Conservation (phyloP, 2,888 invertebrate species). For the Monoplex corrugatus region DNA sequence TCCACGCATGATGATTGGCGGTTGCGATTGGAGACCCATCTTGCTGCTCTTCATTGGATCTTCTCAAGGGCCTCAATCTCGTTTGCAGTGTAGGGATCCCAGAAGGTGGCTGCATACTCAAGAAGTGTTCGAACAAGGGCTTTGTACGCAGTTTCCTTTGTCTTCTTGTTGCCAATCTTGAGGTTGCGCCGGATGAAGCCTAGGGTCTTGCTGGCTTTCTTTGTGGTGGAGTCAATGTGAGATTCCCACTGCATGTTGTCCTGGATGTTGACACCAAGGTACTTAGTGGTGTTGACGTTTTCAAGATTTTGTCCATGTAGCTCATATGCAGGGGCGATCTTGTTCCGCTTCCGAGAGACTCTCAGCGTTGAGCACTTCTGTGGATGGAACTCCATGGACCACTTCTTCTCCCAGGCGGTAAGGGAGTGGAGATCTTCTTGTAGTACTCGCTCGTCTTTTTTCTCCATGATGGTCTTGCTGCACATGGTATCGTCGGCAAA, state of each 20-base stretch:
- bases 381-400: too few relatives aligned
- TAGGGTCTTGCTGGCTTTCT: not conserved
- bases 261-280: not conserved
- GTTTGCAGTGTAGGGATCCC: not conserved
- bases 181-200: not conserved
- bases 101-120: not conserved
- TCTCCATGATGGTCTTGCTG: too few relatives aligned
- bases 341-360: too few relatives aligned
- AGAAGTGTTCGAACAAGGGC: not conserved
- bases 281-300: not conserved
- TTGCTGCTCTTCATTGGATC: not conserved
- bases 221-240: not conserved
- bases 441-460: too few relatives aligned
- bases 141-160: not conserved
- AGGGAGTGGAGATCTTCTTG: too few relatives aligned
- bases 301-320: not conserved
- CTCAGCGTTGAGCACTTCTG: too few relatives aligned
- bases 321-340: too few relatives aligned
- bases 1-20: too few relatives aligned
- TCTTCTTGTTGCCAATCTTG: not conserved
- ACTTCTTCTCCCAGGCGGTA: too few relatives aligned
- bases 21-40: not conserved
- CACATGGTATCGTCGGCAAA: too few relatives aligned
- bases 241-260: not conserved
- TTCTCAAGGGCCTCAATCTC: not conserved